Conservation (phyloP, 2,888 invertebrate species). For the Eilema griseolum region DNA sequence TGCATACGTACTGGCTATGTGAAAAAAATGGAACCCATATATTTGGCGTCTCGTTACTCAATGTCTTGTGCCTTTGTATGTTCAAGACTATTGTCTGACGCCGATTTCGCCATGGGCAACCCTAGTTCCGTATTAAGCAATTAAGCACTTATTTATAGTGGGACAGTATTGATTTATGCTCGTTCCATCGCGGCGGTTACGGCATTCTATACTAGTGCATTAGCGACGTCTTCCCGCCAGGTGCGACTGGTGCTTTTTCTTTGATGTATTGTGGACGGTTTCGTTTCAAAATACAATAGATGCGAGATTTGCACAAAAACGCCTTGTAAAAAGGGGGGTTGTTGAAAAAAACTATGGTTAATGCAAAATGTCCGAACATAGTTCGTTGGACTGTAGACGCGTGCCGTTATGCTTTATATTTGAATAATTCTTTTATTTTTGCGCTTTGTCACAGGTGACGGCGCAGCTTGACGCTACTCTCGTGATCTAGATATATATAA, state of each 20-base stretch:
- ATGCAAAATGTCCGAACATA: constrained; percentile 57
- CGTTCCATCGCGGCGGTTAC: constrained; percentile 60
- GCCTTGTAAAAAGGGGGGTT: constrained; percentile 69
- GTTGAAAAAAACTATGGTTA: constrained; percentile 58
- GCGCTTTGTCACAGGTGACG: constrained; percentile 46
- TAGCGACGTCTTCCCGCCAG: constrained; percentile 75
- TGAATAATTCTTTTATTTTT: constrained; percentile 66
- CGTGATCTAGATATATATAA: constrained; percentile 28
- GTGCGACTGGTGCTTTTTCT: constrained; percentile 72
- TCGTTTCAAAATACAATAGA: constrained; percentile 76
- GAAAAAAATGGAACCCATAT: constrained; percentile 74
- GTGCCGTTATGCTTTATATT: constrained; percentile 72
- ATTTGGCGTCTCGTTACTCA: constrained; percentile 82
- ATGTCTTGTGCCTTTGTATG: constrained; percentile 77
- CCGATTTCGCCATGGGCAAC: constrained; percentile 60
- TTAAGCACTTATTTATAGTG: constrained; percentile 77
- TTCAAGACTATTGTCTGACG: constrained; percentile 69
- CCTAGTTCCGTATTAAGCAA: constrained; percentile 68
- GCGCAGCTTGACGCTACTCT: constrained; percentile 55
- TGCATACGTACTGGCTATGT: constrained; percentile 66
- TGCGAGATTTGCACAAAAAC: constrained; percentile 85
- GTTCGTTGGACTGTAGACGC: constrained; percentile 72
- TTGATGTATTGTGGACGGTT: constrained; percentile 74
- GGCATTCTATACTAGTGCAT: constrained; percentile 52
- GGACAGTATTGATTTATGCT: constrained; percentile 74